A percentile compares a stretch with the other conserved stretches of the same genome.
Conservation (phyloP, 2,797 vertebrate species). For the Tragelaphus eurycerus region DNA sequence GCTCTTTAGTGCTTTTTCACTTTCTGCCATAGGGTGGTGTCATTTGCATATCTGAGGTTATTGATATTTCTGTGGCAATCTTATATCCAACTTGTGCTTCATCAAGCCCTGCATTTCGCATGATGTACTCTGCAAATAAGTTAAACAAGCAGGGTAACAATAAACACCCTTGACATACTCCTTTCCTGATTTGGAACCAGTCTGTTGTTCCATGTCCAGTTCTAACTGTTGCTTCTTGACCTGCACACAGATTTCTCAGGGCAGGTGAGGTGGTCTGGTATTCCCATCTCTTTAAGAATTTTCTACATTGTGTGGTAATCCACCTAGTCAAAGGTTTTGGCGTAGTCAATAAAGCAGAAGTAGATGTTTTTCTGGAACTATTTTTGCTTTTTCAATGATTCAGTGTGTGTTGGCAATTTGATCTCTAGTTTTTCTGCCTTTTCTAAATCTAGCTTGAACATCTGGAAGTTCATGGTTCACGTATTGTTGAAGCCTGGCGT, state of each 20-base stretch:
- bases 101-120: fast-evolving
- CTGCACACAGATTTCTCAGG: not conserved
- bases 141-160: not conserved
- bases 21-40: not conserved
- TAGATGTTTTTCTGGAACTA: not conserved
- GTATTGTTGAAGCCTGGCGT: not conserved
- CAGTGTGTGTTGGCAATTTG: not conserved
- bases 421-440: not conserved
- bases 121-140: not conserved
- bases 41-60: not conserved
- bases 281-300: no score
- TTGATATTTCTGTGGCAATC: not conserved
- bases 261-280: not conserved
- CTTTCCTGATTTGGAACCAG: not conserved
- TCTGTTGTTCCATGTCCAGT: not conserved
- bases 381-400: not conserved
- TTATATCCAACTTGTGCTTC: not conserved
- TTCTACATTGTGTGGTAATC: not conserved
- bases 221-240: not conserved
- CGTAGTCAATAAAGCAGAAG: not conserved
- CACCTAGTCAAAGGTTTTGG: not conserved
- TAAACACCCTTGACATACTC: not conserved
- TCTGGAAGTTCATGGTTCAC: not conserved
- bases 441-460: not conserved
- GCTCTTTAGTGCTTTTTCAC: not conserved